These are phyloP conservation scores for Corydoras maculifer DNA, from an alignment of 2,113 vertebrate genomes.

Conservation along the genomic window DNA sequence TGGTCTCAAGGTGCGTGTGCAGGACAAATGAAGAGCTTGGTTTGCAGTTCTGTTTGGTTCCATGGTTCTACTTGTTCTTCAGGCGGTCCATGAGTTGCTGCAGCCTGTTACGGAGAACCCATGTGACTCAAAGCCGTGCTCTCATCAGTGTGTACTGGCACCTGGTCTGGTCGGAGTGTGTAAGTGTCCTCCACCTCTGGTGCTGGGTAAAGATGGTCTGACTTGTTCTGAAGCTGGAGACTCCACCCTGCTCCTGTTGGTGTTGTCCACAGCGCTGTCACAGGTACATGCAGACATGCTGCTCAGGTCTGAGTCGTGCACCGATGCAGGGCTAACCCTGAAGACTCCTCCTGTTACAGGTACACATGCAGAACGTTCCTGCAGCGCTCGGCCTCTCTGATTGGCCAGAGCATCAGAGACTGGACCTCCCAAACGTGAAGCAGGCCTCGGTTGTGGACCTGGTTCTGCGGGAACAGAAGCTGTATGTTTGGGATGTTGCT, in stretches of 20 bases:
- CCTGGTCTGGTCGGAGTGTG: slow-evolving; percentile 65
- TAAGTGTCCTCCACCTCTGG: slow-evolving; percentile 65
- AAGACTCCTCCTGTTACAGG: slow-evolving; percentile 49
- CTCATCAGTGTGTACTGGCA: slow-evolving; percentile 81
- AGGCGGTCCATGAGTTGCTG: slow-evolving; percentile 64
- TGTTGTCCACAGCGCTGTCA: slow-evolving; percentile 38
- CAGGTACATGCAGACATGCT: slow-evolving; percentile 3
- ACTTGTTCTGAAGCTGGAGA: slow-evolving; percentile 65
- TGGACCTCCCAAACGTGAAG: slow-evolving; percentile 64
- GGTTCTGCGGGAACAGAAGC: slow-evolving; percentile 51
- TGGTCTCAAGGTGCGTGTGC: slow-evolving; percentile 69
- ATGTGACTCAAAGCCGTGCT: slow-evolving; percentile 65
- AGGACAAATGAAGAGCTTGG: no score
- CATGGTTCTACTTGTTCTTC: not conserved
- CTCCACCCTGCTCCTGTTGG: slow-evolving; percentile 68
- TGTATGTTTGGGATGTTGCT: no score
- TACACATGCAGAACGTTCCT: slow-evolving; percentile 71
- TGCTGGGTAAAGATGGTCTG: slow-evolving; percentile 59
- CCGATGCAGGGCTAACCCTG: no score
- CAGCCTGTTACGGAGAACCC: slow-evolving; percentile 60
- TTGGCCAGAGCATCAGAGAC: slow-evolving; percentile 48
- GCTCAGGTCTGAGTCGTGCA: not conserved
- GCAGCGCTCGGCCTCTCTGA: slow-evolving; percentile 41
- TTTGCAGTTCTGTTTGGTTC: no score
- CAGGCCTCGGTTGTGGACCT: slow-evolving; percentile 71